These are phyloP conservation scores for Caenorhabditis uteleia DNA, from an alignment of 2,888 invertebrate species.

Conservation along the genomic window DNA sequence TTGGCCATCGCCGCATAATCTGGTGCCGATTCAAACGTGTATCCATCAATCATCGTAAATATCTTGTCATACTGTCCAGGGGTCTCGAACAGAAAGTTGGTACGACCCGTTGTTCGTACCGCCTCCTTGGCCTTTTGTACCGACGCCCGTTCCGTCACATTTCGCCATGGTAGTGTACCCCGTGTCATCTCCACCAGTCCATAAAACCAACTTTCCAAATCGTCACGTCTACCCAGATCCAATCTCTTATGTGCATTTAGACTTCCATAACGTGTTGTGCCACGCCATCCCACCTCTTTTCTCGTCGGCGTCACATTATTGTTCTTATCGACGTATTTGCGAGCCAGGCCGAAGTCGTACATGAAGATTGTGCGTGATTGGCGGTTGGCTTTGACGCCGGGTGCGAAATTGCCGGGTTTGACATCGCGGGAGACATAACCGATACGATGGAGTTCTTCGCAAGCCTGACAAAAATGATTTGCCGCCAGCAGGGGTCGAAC, in stretches of 20 bases:
- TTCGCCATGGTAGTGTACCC: slow-evolving; percentile 59
- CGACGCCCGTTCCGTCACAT: slow-evolving; percentile 47
- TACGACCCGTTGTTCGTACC: slow-evolving; percentile 26
- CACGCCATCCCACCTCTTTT: slow-evolving; percentile 61
- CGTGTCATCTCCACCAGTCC: slow-evolving; percentile 52
- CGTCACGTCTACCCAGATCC: slow-evolving; percentile 55
- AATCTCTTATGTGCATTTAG: slow-evolving; percentile 42
- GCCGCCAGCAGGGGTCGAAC: slow-evolving; percentile 68
- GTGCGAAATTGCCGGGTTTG: slow-evolving; percentile 64
- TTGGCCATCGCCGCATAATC: slow-evolving; percentile 50
- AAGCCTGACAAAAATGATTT: slow-evolving; percentile 53
- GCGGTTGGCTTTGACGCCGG: slow-evolving; percentile 49
- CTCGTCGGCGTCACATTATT: slow-evolving; percentile 45
- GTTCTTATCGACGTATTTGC: slow-evolving; percentile 49
- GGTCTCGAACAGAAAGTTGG: slow-evolving; percentile 48
- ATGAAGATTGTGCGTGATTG: slow-evolving; percentile 46
- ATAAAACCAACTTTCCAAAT: slow-evolving; percentile 60
- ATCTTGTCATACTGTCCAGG: slow-evolving; percentile 51
- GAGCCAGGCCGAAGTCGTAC: slow-evolving; percentile 56
- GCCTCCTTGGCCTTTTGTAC: slow-evolving; percentile 49
- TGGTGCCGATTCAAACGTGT: slow-evolving; percentile 50
- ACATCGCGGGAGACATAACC: slow-evolving; percentile 58
- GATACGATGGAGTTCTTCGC: slow-evolving; percentile 56
- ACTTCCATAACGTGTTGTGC: slow-evolving; percentile 59
- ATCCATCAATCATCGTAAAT: slow-evolving; percentile 50